Evolutionary conservation across 2,113 vertebrate genomes (phyloP).

Genomic region (Apus apus): DNA sequence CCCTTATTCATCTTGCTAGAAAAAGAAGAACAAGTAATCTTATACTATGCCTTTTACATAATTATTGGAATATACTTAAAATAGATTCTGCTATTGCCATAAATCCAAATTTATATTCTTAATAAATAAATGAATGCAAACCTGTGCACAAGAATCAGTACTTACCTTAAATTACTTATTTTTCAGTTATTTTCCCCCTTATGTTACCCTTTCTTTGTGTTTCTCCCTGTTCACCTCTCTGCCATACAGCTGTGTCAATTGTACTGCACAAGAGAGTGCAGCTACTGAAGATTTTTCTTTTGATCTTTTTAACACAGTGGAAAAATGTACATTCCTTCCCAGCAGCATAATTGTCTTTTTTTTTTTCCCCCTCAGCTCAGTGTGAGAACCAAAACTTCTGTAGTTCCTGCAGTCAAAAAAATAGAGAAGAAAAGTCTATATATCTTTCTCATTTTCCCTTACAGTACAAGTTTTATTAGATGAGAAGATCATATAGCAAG

Average conservation of each 20-base stretch:
- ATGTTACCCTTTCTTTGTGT: background rate
- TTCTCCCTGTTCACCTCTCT: background rate
- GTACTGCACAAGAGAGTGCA: background rate
- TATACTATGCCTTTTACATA: background rate
- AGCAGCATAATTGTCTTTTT: background rate
- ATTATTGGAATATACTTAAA: background rate
- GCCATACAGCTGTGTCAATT: background rate
- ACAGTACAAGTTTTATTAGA: background rate
- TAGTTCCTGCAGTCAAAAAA: conserved; percentile 4
- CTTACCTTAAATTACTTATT: background rate
- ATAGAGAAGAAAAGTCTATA: conserved; percentile 17
- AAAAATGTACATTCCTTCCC: background rate
- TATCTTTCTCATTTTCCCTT: conserved; percentile 34
- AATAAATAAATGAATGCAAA: background rate
- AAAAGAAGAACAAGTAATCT: background rate
- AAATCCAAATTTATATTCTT: background rate
- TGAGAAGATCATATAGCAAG: conserved; percentile 18
- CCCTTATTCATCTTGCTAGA: background rate
- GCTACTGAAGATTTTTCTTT: background rate
- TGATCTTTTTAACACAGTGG: background rate
- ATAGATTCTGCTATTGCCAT: background rate
- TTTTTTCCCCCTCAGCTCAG: background rate
- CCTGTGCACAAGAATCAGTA: background rate
- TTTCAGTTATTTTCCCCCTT: background rate
- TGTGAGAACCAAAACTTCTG: background rate